A percentile compares a stretch with the other conserved stretches of the same genome.
These are phyloP conservation scores for Gracilinanus agilis DNA, from an alignment of 2,113 vertebrate species.

Conservation along the genomic window DNA sequence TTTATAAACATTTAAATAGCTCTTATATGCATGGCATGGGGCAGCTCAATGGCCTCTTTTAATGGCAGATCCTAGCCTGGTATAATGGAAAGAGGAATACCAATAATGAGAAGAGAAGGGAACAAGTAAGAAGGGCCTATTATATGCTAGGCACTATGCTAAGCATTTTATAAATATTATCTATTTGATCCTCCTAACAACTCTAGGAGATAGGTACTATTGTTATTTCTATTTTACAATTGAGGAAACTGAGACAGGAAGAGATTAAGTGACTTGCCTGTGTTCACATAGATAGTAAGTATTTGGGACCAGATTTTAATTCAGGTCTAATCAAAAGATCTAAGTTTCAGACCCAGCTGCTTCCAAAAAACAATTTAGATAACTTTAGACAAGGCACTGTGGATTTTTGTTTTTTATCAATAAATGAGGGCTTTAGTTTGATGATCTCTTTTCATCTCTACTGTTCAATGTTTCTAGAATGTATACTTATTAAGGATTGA, in stretches of 20 bases:
- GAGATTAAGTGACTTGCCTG: background rate
- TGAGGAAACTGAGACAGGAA: background rate
- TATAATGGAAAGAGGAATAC: background rate
- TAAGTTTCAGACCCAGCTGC: background rate
- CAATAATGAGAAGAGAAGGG: background rate
- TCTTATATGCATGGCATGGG: background rate
- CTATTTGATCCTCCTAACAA: background rate
- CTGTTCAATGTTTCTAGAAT: background rate
- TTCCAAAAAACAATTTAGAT: background rate
- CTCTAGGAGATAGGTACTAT: background rate
- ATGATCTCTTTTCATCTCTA: background rate
- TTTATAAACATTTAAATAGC: conserved; percentile 9
- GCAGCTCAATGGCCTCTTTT: conserved; percentile 19
- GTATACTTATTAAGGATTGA: background rate
- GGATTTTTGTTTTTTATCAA: background rate
- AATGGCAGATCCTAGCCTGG: background rate
- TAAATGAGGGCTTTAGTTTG: background rate
- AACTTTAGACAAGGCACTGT: background rate
- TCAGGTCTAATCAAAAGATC: background rate
- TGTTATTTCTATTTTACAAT: background rate
- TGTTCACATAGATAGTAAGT: background rate
- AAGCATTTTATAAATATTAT: background rate
- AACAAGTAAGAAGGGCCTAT: background rate
- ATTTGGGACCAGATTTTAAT: background rate
- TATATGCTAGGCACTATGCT: background rate